A percentile compares a stretch with the other conserved stretches of the same genome.
Conservation (phyloP, 2,888 invertebrate genomes). For the Cephalotes varians region DNA sequence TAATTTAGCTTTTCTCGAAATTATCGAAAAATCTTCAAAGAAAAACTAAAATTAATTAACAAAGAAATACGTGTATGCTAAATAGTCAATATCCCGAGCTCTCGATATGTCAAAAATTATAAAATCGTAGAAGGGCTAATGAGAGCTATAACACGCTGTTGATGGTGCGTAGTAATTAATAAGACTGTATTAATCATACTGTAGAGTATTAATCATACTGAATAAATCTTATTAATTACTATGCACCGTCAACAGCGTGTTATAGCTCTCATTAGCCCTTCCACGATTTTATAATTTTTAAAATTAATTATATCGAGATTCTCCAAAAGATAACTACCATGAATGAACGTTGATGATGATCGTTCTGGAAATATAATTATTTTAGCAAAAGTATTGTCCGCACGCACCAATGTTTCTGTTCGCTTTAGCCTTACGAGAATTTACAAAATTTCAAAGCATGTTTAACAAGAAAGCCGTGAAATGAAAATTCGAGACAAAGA, state of each 20-base stretch:
- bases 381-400: background rate
- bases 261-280: too few relatives aligned
- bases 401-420: background rate
- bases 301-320: background rate
- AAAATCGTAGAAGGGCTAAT: too few relatives aligned
- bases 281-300: too few relatives aligned
- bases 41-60: background rate
- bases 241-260: too few relatives aligned
- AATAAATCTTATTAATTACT: too few relatives aligned
- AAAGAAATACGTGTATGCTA: too few relatives aligned
- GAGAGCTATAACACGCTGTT: too few relatives aligned
- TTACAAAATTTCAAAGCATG: constrained; percentile 3
- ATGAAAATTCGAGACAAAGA: constrained; percentile 1
- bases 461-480: background rate
- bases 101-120: too few relatives aligned
- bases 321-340: background rate
- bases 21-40: background rate
- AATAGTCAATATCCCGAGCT: too few relatives aligned
- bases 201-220: too few relatives aligned
- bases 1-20: background rate
- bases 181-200: too few relatives aligned
- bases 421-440: constrained; percentile 3
- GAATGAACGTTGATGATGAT: background rate
- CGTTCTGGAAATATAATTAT: background rate
- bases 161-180: too few relatives aligned